Evolutionary conservation across 2,113 vertebrate species (phyloP).

Genomic region (Anser cygnoides): DNA sequence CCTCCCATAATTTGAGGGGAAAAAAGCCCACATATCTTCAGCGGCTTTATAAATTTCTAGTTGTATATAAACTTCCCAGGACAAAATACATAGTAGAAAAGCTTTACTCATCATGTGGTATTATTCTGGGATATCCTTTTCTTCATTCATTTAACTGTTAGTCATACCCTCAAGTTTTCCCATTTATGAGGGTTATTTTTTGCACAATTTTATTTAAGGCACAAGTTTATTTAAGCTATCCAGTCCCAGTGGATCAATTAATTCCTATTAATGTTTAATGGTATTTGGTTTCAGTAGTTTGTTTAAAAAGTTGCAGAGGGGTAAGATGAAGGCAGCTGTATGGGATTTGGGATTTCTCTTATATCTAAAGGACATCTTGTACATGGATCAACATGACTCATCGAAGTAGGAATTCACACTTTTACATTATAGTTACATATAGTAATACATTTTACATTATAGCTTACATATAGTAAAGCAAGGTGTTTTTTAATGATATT

Average conservation of each 20-base stretch:
- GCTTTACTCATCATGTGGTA: not conserved
- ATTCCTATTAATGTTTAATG: not conserved
- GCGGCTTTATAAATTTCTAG: not conserved
- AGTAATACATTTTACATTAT: not conserved
- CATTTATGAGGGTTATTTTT: not conserved
- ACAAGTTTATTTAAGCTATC: not conserved
- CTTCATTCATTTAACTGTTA: not conserved
- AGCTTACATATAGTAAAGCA: not conserved
- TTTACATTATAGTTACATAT: not conserved
- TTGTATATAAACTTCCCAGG: not conserved
- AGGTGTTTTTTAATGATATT: not conserved
- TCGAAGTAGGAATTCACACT: not conserved
- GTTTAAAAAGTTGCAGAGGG: not conserved
- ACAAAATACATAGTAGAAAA: not conserved
- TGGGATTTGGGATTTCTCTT: not conserved
- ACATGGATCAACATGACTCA: not conserved
- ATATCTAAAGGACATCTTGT: accelerated
- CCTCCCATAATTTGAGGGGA: not conserved
- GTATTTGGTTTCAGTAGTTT: not conserved
- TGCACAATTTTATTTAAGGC: not conserved
- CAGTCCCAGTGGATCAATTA: not conserved
- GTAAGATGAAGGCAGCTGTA: not conserved
- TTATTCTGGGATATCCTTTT: not conserved
- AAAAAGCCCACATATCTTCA: not conserved
- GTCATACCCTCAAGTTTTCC: not conserved